Percentiles rank a stretch among this genome's conserved stretches.
These are phyloP conservation scores for Caenorhabditis elegans DNA, from an alignment of 1,140 invertebrate genomes.

Conservation along the genomic window WBcel235 BX284602.5:6936501-6937000, in stretches of 20 bases:
- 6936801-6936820: not conserved
- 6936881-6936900: not conserved
- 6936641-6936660: not conserved
- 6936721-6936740: not conserved
- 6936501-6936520: not conserved
- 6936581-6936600: not conserved
- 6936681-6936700: not conserved
- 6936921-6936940: not conserved
- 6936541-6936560: not conserved
- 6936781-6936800: not conserved
- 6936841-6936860: not conserved
- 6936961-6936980: no score
- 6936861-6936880: not conserved
- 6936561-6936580: not conserved
- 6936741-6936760: not conserved
- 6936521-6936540: not conserved
- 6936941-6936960: not conserved
- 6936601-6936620: not conserved
- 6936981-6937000: no score
- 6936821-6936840: not conserved
- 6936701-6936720: not conserved
- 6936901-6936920: not conserved
- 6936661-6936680: not conserved
- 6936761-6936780: not conserved
- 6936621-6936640: no score